Base-by-base conservation (phyloP, 2,888 invertebrate genomes). In the Lampropteryx suffumata region DNA sequence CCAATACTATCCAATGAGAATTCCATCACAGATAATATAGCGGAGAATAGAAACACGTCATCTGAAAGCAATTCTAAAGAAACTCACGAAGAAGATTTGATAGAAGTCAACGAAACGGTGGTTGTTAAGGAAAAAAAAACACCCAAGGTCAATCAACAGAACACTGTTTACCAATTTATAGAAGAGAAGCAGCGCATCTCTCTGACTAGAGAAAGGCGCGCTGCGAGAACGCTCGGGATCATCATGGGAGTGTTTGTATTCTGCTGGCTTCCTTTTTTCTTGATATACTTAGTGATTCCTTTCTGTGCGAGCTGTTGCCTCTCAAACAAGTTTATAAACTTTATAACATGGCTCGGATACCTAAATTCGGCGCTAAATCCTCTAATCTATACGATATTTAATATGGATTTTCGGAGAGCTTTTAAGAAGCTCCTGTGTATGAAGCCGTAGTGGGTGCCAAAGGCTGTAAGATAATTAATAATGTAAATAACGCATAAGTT, bases 221-320 rank as follows among this genome's bases (percentile, higher is more conserved):
- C 99, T 0, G 98, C 99, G 0, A 92, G 98, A 43, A 99, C 98
- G 0, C 92, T 99, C 1, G 99, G 98, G 13, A 98, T 99, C 48
- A 98, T 99, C 50, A 98, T 99, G 95, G 98, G 98, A 3, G 98
- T 98, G 0, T 99, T 99, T 79, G 97, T 99, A 37, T 94, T 98
- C 7, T 99, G 99, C 82, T 99, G 99, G 99, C 91, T 99, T 54
- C 99, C 99, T 3, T 99, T 99, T 90, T 99, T 99, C 83, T 93
- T 98, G 28, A 96, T 98, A 94, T 98, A 98, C 82, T 94, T 98
- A 36, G 96, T 98, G 56, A 92, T 96, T 61, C 98, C 98, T 3
- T 98, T 98, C 79, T 97, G 97, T 76, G 90, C 93, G 8, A 92
- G 92, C 58, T 97, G 97, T 81, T 95, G 95, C 73, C 94, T 95